Percentiles rank a stretch among this genome's conserved stretches.
Evolutionary conservation across 2,113 vertebrate species (phyloP).

Genomic region (Eurypyga helias): DNA sequence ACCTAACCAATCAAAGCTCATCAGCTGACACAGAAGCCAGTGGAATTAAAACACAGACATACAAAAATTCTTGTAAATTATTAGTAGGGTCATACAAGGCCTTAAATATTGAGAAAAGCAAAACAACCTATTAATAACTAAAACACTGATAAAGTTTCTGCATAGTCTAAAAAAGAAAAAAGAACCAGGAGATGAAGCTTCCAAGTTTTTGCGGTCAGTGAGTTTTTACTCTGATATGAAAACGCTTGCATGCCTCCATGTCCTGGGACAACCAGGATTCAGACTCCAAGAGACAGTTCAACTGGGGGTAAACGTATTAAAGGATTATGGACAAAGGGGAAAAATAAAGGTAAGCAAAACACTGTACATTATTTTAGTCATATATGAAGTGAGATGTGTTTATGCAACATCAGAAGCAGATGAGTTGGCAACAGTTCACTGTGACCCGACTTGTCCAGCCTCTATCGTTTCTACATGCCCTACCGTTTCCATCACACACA

Average conservation of each 20-base stretch:
- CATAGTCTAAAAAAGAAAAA: constrained; percentile 44
- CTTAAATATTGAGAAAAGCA: constrained; percentile 63
- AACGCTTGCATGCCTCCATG: constrained; percentile 4
- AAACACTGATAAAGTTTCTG: constrained; percentile 72
- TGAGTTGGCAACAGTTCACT: background rate
- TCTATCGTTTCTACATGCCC: background rate
- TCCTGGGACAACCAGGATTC: constrained; percentile 1
- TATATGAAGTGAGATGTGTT: background rate
- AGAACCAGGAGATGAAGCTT: constrained; percentile 47
- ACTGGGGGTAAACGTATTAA: constrained; percentile 12
- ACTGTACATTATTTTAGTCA: background rate
- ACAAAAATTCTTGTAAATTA: constrained; percentile 66
- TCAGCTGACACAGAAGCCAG: constrained; percentile 64
- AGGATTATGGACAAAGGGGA: background rate
- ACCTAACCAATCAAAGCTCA: constrained; percentile 58
- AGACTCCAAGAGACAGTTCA: constrained; percentile 23
- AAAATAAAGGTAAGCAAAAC: constrained; percentile 32
- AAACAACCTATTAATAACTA: constrained; percentile 67
- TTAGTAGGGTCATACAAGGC: constrained; percentile 55
- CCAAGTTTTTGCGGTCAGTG: constrained; percentile 65
- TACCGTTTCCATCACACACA: background rate
- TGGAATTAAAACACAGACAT: constrained; percentile 70
- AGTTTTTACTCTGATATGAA: constrained; percentile 31
- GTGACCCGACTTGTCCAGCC: background rate
- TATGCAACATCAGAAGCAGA: constrained; percentile 12